phyloP scores from a whole-genome alignment of 2,113 vertebrate species.

The Vulpes ferrilata region DNA sequence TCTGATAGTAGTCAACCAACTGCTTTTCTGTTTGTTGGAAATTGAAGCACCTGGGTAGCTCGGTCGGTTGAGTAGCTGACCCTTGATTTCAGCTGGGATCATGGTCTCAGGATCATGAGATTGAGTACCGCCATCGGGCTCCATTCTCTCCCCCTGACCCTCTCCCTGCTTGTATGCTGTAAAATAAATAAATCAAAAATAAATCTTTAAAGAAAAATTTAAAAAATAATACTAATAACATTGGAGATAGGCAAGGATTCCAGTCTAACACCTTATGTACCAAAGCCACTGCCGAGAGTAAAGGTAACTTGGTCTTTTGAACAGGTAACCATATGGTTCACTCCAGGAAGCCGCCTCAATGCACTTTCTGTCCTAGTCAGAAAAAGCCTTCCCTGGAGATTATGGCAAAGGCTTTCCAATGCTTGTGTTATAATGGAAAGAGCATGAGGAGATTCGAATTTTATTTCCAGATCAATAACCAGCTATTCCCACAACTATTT shows the following conservation, averaged over 20 bases:
- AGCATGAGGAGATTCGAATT: not conserved
- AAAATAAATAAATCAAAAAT: not conserved
- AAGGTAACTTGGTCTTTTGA: not conserved
- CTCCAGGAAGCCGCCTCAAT: not conserved
- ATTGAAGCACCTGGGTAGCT: not conserved
- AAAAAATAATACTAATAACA: not conserved
- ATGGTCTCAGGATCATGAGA: not conserved
- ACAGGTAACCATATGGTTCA: not conserved
- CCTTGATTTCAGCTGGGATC: not conserved
- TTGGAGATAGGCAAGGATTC: not conserved
- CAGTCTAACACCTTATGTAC: not conserved
- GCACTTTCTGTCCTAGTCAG: not conserved
- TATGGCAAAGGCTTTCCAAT: not conserved
- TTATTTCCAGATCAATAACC: slow-evolving; percentile 1
- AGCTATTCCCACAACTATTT: not conserved
- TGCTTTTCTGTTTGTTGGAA: not conserved
- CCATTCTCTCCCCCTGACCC: not conserved
- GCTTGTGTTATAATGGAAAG: not conserved
- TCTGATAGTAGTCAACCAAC: not conserved
- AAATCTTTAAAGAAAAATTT: not conserved
- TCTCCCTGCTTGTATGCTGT: not conserved
- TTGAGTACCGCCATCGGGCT: not conserved
- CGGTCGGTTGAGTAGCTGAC: not conserved
- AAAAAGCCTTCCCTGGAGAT: not conserved
- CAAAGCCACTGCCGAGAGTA: not conserved